phyloP scores from a whole-genome alignment of 2,888 invertebrate species.

The Synergus laeviventris region DNA sequence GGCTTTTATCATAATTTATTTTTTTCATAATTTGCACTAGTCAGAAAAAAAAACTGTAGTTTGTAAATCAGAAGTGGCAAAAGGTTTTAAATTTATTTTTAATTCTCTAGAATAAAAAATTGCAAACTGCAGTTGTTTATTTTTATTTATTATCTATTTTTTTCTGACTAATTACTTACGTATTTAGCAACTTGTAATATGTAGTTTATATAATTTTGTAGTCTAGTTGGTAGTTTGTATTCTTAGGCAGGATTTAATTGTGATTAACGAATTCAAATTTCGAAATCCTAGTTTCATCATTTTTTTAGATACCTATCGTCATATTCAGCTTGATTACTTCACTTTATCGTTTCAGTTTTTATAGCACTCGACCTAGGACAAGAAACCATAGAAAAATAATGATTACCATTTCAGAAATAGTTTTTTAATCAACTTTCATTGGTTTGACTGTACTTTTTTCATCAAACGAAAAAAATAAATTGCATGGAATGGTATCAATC shows the following conservation, averaged over 20 bases:
- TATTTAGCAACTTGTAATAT: neutral
- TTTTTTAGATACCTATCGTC: slow-evolving; percentile 12
- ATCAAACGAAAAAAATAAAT: neutral
- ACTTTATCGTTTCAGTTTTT: slow-evolving; percentile 23
- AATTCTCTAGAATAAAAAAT: too few species aligned
- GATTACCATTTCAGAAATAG: neutral
- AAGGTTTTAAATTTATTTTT: too few species aligned
- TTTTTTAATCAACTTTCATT: neutral
- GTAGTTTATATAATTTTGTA: neutral
- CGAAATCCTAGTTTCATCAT: neutral
- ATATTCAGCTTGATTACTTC: neutral
- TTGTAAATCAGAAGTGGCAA: too few species aligned
- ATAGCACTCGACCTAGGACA: slow-evolving; percentile 6
- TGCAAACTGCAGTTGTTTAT: too few species aligned
- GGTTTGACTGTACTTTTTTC: too few species aligned
- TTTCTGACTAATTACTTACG: neutral
- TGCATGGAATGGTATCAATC: neutral
- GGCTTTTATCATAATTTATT: neutral
- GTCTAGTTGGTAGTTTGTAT: neutral
- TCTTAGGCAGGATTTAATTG: slow-evolving; percentile 3
- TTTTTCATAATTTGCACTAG: too few species aligned
- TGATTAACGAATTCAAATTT: slow-evolving; percentile 12
- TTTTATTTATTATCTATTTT: neutral
- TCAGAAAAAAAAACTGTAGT: too few species aligned
- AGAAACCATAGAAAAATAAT: neutral